These are phyloP conservation scores for Phainopepla nitens DNA, from an alignment of 2,113 vertebrate genomes.

Conservation along the genomic window DNA sequence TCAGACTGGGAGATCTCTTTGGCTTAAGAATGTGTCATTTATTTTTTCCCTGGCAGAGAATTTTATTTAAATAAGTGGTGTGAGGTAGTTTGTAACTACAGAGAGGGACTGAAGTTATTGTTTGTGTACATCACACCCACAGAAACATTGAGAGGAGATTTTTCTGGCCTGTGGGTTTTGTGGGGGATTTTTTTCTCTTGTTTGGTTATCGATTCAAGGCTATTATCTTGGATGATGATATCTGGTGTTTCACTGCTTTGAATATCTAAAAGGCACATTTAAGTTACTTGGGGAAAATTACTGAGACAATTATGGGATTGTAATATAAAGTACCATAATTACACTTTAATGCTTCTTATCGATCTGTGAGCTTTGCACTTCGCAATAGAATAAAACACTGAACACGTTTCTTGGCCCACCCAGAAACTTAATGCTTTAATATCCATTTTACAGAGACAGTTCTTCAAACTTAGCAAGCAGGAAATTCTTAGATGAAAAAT, in stretches of 20 bases:
- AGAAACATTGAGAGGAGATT: background rate
- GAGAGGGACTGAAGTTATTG: background rate
- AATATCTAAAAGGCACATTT: background rate
- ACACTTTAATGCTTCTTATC: constrained; percentile 46
- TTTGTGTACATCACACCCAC: background rate
- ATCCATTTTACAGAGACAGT: background rate
- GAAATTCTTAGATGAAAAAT: background rate
- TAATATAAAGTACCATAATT: constrained; percentile 60
- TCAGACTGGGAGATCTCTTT: background rate
- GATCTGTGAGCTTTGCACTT: constrained; percentile 30
- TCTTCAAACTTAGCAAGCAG: background rate
- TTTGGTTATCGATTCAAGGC: constrained; percentile 39
- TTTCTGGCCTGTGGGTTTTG: background rate
- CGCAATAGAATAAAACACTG: background rate
- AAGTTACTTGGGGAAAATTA: constrained; percentile 56
- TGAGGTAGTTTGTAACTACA: background rate
- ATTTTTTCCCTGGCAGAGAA: background rate
- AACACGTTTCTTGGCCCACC: background rate
- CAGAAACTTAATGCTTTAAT: background rate
- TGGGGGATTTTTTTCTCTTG: background rate
- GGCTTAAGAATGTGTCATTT: background rate
- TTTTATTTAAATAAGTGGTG: background rate
- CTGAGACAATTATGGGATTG: constrained; percentile 49
- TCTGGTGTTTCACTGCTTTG: constrained; percentile 14
- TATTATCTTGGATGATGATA: constrained; percentile 56